Evolutionary conservation across 2,888 invertebrate species (phyloP).

Genomic region (Bombyx huttoni): DNA sequence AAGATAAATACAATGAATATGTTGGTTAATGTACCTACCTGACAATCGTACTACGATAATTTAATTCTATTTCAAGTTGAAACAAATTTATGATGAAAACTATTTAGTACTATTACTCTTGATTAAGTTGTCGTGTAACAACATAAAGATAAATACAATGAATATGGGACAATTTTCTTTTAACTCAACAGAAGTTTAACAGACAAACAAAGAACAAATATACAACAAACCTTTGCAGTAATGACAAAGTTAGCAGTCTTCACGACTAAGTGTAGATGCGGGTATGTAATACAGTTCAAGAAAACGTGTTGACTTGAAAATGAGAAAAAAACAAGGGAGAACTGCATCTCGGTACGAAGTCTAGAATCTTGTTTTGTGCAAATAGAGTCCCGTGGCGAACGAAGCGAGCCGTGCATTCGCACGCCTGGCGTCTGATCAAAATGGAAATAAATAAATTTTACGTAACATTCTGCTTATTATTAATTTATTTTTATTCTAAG

Average conservation of each 20-base stretch:
- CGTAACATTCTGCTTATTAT: neutral
- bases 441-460: neutral
- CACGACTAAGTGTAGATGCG: constrained; percentile 1
- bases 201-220: neutral
- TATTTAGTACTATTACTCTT: too few species aligned
- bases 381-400: constrained; percentile 13
- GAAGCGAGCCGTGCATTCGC: constrained; percentile 12
- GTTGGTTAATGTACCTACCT: too few species aligned
- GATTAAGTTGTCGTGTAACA: too few species aligned
- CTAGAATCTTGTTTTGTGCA: constrained; percentile 16
- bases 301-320: constrained; percentile 14
- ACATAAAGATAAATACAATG: too few species aligned
- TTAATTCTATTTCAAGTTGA: too few species aligned
- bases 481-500: neutral
- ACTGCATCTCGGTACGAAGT: constrained; percentile 1
- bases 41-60: too few species aligned
- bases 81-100: too few species aligned
- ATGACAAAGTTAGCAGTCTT: neutral
- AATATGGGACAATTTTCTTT: too few species aligned
- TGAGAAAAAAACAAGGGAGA: constrained; percentile 15
- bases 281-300: constrained; percentile 1
- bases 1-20: too few species aligned
- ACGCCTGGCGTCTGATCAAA: neutral
- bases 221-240: constrained; percentile 3
- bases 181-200: neutral